These are phyloP conservation scores for Arremon brunneinucha DNA, from an alignment of 2,797 vertebrate genomes.

Conservation along the genomic window DNA sequence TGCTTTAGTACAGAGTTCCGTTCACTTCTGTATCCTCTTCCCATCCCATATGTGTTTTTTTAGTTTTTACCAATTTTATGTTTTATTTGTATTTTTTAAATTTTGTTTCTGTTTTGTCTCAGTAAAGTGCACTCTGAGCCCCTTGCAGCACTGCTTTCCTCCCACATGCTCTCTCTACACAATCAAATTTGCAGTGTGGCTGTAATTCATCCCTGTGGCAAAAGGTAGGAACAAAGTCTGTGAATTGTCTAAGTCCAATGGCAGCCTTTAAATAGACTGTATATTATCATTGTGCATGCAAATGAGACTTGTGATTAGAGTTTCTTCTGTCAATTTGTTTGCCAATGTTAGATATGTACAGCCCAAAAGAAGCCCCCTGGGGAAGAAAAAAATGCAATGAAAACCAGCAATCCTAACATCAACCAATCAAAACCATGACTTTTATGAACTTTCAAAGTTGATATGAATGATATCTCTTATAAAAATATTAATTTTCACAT, in stretches of 20 bases:
- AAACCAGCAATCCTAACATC: background rate
- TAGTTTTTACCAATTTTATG: background rate
- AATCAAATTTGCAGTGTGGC: background rate
- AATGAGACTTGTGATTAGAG: background rate
- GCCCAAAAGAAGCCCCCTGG: background rate
- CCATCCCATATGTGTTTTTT: background rate
- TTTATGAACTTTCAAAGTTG: background rate
- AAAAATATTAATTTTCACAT: background rate
- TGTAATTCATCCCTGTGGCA: background rate
- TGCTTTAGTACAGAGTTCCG: background rate
- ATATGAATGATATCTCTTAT: background rate
- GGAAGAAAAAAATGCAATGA: fast-evolving
- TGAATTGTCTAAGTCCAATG: background rate
- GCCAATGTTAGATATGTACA: background rate
- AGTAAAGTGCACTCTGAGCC: background rate
- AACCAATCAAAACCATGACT: background rate
- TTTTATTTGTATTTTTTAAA: background rate
- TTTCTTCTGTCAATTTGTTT: background rate
- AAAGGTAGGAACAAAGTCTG: background rate
- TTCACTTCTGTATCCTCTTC: background rate
- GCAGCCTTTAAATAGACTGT: background rate
- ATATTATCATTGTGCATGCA: background rate
- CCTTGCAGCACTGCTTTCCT: background rate
- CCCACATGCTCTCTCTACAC: background rate
- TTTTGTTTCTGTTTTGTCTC: background rate